Percentiles rank a stretch among this genome's conserved stretches.
Conservation (phyloP, 2,113 vertebrate species). For the Raphicerus campestris region DNA sequence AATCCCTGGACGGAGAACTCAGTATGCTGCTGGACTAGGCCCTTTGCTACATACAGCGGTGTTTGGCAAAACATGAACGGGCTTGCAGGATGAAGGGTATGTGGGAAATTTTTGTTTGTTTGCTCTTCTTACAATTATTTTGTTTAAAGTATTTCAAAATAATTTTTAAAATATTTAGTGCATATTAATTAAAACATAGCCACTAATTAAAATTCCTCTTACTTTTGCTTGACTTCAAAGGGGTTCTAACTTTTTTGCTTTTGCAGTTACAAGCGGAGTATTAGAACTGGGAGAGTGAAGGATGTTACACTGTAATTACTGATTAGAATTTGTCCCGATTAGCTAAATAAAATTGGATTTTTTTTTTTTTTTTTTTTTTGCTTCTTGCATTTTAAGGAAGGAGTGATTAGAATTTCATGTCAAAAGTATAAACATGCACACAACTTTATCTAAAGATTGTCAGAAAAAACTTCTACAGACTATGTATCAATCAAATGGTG, state of each 20-base stretch:
- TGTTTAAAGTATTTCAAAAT: not conserved
- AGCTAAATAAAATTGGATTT: not conserved
- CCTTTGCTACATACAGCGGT: not conserved
- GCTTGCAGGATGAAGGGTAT: not conserved
- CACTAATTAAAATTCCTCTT: not conserved
- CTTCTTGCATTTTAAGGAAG: not conserved
- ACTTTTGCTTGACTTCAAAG: not conserved
- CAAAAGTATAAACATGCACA: not conserved
- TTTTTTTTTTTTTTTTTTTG: not conserved
- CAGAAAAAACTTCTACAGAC: not conserved
- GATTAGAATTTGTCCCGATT: not conserved
- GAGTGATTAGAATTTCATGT: not conserved
- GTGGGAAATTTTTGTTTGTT: not conserved
- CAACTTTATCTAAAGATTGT: not conserved
- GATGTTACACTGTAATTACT: not conserved
- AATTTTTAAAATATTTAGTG: not conserved
- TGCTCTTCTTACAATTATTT: not conserved
- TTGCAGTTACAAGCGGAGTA: not conserved
- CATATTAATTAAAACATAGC: not conserved
- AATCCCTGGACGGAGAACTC: not conserved
- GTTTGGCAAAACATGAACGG: not conserved
- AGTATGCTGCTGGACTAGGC: not conserved
- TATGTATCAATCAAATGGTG: not conserved
- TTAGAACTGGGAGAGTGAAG: not conserved
- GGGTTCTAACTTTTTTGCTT: not conserved